Evolutionary conservation across 1,140 invertebrate genomes (phyloP), one percentile per base, ranked within the genome.

Genomic region (Eriocheir sinensis): DNA sequence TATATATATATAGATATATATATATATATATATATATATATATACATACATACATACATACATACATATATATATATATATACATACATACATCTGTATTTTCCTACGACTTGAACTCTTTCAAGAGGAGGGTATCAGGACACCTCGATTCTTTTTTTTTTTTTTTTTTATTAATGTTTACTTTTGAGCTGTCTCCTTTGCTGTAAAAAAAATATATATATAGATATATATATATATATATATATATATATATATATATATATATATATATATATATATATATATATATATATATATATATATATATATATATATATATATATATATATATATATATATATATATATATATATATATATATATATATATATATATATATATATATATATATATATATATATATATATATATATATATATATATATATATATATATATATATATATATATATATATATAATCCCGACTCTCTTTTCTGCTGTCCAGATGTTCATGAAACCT

Each of bases 31-130:
- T 21, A 89, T 89, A 89, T 44, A 89, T 6, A 89, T 41, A 89
- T 89, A 89, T 41, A 89, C 32, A 89, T 89, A 89, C 32, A 89
- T 41, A 89, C 44, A 89, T 41, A 89, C 32, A 89, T 41, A 89
- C 44, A 89, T 89, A 89, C 44, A 89, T 89, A 89, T 89, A 89
- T 89, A 89, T 40, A 89, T 89, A 89, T 89, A 89, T 89, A 89
- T 89, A 89, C 44, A 89, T 89, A 40, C 79, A 81, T 27, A 9
- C 79, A 0, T 81, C 79, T 81, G n/a, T 27, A 9, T 6, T 17
- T 8, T 0, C 79, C n/a, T n/a, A n/a, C n/a, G n/a, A n/a, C n/a
- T n/a, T n/a, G n/a, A n/a, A n/a, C n/a, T n/a, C n/a, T n/a, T n/a
- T n/a, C n/a, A n/a, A n/a, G n/a, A n/a, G n/a, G n/a, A n/a, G n/a